A percentile compares a stretch with the other conserved stretches of the same genome.
Conservation (phyloP, 2,888 invertebrate species). For the Oscheius sp. region DNA sequence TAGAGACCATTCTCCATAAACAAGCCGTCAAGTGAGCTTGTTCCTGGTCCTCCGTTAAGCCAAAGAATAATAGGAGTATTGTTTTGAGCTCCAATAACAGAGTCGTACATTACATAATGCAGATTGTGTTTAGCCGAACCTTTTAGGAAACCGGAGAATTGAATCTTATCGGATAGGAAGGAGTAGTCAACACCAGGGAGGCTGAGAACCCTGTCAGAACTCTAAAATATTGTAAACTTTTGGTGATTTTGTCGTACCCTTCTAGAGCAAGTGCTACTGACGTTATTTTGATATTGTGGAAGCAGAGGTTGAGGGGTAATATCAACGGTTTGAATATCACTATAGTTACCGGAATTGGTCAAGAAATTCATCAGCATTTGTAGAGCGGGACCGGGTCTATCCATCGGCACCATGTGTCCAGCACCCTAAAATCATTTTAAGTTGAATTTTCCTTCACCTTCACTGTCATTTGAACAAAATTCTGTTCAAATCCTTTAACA, state of each 20-base stretch:
- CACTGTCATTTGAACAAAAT: slow-evolving; percentile 45
- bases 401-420: slow-evolving; percentile 51
- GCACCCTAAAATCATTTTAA: slow-evolving; percentile 28
- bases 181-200: slow-evolving; percentile 39
- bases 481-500: slow-evolving; percentile 40
- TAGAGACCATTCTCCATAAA: slow-evolving; percentile 72
- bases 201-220: slow-evolving; percentile 36
- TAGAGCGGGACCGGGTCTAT: slow-evolving; percentile 58
- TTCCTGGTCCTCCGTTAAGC: slow-evolving; percentile 71
- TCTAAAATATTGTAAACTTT: slow-evolving; percentile 2
- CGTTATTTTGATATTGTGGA: slow-evolving; percentile 1
- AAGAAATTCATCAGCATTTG: slow-evolving; percentile 62
- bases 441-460: too few relatives aligned
- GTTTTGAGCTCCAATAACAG: neutral
- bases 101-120: slow-evolving; percentile 63
- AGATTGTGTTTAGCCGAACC: slow-evolving; percentile 69
- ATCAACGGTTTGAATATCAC: slow-evolving; percentile 35
- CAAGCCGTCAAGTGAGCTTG: slow-evolving; percentile 71
- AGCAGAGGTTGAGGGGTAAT: slow-evolving; percentile 34
- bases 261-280: neutral
- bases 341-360: slow-evolving; percentile 45
- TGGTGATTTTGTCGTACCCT: neutral
- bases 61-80: slow-evolving; percentile 50
- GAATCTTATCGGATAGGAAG: slow-evolving; percentile 29
- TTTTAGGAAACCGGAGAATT: slow-evolving; percentile 55